Percentiles rank a stretch among this genome's conserved stretches.
phyloP scores from a whole-genome alignment of 2,113 vertebrate genomes.

The Spilogale gracilis region DNA sequence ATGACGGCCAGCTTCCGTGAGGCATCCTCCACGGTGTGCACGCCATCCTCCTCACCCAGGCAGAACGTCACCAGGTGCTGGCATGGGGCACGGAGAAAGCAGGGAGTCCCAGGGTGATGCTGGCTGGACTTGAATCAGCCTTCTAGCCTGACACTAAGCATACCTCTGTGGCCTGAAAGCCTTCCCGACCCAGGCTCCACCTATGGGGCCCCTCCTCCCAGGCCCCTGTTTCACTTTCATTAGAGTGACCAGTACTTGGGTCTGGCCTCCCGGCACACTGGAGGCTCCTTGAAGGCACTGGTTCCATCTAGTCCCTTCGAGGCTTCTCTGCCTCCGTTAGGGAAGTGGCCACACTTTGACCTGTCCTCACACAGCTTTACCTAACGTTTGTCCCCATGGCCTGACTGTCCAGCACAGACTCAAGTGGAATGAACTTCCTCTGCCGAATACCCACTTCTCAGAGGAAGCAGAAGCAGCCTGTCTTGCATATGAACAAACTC shows the following conservation, averaged over 20 bases:
- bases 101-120: not conserved
- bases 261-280: not conserved
- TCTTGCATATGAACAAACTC: not conserved
- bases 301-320: not conserved
- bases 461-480: not conserved
- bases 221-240: not conserved
- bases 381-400: not conserved
- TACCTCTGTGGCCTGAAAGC: not conserved
- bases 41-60: slow-evolving; percentile 83
- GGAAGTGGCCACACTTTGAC: not conserved
- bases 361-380: not conserved
- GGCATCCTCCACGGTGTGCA: slow-evolving; percentile 86
- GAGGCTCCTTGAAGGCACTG: not conserved
- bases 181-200: not conserved
- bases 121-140: not conserved
- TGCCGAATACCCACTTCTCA: not conserved
- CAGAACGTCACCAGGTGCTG: slow-evolving; percentile 88
- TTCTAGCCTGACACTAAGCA: not conserved
- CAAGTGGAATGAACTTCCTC: not conserved
- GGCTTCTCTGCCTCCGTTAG: not conserved
- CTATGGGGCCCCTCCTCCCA: no score
- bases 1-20: slow-evolving; percentile 81
- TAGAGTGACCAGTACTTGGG: no score
- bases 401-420: not conserved
- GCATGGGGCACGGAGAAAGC: not conserved